Evolutionary conservation across 1,140 invertebrate species (phyloP).

Genomic region (Micrasema minimum): DNA sequence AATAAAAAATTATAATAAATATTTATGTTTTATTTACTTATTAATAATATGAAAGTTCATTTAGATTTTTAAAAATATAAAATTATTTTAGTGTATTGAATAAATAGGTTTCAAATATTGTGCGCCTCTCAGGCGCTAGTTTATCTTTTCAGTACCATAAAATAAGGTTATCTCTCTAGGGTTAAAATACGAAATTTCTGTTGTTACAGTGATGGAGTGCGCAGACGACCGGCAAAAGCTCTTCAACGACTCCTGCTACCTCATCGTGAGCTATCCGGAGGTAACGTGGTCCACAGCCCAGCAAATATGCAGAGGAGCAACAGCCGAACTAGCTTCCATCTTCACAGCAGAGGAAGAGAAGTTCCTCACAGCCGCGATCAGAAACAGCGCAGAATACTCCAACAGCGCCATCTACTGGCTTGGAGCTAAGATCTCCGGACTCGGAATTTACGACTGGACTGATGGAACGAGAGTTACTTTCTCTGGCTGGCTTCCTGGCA

Average conservation of each 20-base stretch:
- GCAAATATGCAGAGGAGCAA: constrained; percentile 75
- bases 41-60: too few relatives aligned
- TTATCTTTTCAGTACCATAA: too few relatives aligned
- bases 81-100: too few relatives aligned
- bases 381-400: constrained; percentile 74
- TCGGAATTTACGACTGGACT: constrained; percentile 68
- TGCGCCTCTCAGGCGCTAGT: too few relatives aligned
- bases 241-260: constrained; percentile 76
- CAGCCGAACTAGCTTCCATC: constrained; percentile 70
- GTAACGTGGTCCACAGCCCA: constrained; percentile 79
- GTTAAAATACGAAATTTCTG: constrained; percentile 41
- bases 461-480: constrained; percentile 70
- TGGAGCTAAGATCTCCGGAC: constrained; percentile 62
- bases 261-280: constrained; percentile 77
- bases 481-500: constrained; percentile 69
- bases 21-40: too few relatives aligned
- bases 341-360: constrained; percentile 72
- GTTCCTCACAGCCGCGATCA: constrained; percentile 73
- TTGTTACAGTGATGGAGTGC: constrained; percentile 67
- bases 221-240: constrained; percentile 72
- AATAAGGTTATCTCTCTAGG: too few relatives aligned
- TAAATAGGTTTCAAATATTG: too few relatives aligned
- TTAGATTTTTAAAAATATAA: too few relatives aligned
- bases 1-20: too few relatives aligned
- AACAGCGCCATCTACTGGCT: constrained; percentile 77